Conservation (phyloP, 2,113 vertebrate genomes). For the Nannobrachium achirus region DNA sequence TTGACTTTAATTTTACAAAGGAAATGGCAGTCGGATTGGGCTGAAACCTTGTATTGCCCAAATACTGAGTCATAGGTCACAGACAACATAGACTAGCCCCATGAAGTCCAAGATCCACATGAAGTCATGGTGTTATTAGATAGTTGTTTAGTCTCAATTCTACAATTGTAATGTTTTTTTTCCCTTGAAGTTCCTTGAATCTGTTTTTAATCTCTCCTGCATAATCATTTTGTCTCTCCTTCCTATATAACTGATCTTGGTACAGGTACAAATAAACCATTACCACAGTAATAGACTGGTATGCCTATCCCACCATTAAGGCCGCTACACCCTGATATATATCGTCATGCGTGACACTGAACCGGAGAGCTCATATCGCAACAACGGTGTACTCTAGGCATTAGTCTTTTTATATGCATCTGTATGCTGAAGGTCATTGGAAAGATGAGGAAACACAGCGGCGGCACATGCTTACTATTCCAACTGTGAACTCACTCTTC, state of each 20-base stretch:
- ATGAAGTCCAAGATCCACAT: no score
- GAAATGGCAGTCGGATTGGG: no score
- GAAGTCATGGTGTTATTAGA: no score
- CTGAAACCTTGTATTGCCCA: no score
- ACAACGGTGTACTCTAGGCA: conserved; percentile 1
- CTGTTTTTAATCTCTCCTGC: background rate
- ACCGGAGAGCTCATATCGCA: conserved; percentile 10
- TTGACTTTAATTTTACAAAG: no score
- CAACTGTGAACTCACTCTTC: conserved; percentile 55
- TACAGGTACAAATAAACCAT: background rate
- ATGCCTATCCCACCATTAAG: conserved; percentile 6
- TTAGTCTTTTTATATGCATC: conserved; percentile 34
- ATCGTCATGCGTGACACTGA: conserved; percentile 42
- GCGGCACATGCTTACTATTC: conserved; percentile 54
- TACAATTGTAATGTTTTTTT: background rate
- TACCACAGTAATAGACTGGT: conserved; percentile 16
- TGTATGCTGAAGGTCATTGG: conserved; percentile 51
- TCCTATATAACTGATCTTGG: background rate
- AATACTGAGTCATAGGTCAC: no score
- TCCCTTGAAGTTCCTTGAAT: background rate
- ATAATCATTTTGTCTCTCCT: background rate
- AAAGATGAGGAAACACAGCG: conserved; percentile 42
- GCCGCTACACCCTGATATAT: background rate
- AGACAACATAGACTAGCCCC: no score
- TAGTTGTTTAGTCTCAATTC: conserved; percentile 2